Conservation (phyloP, 2,888 invertebrate species). For the Apamea sordens region DNA sequence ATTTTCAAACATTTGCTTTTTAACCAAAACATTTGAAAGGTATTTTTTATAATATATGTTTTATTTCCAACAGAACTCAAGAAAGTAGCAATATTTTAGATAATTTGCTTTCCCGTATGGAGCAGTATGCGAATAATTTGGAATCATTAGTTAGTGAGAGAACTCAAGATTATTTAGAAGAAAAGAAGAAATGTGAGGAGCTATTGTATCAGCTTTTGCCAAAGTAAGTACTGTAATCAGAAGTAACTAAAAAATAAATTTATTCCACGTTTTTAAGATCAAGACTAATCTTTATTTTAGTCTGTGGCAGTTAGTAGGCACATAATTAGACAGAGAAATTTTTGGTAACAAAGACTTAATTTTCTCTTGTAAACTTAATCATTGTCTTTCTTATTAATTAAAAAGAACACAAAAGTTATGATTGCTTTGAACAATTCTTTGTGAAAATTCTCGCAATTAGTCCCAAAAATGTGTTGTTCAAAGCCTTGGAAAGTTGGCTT, state of each 20-base stretch:
- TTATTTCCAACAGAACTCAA: constrained; percentile 92
- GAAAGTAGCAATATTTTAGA: constrained; percentile 98
- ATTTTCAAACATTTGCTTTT: constrained; percentile 6
- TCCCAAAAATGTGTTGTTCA: constrained; percentile 5
- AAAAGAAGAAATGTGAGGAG: constrained; percentile 99
- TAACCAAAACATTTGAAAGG: neutral
- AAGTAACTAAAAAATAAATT: neutral
- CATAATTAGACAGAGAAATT: neutral
- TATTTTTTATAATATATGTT: constrained; percentile 30
- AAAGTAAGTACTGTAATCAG: constrained; percentile 91
- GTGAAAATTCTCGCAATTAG: neutral
- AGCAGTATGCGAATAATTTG: constrained; percentile 99
- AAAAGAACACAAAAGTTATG: constrained; percentile 19
- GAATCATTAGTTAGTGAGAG: constrained; percentile 98
- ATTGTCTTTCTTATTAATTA: constrained; percentile 29
- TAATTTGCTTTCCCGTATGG: constrained; percentile 99
- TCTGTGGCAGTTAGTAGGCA: neutral
- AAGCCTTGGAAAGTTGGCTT: neutral
- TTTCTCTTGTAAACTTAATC: constrained; percentile 8
- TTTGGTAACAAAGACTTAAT: constrained; percentile 9
- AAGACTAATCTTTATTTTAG: constrained; percentile 1
- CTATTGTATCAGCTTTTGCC: constrained; percentile 98
- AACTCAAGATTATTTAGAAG: constrained; percentile 99
- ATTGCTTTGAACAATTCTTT: constrained; percentile 12
- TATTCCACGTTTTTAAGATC: constrained; percentile 20